These are phyloP conservation scores for Prunella himalayana DNA, from an alignment of 2,113 vertebrate genomes.

Conservation along the genomic window DNA sequence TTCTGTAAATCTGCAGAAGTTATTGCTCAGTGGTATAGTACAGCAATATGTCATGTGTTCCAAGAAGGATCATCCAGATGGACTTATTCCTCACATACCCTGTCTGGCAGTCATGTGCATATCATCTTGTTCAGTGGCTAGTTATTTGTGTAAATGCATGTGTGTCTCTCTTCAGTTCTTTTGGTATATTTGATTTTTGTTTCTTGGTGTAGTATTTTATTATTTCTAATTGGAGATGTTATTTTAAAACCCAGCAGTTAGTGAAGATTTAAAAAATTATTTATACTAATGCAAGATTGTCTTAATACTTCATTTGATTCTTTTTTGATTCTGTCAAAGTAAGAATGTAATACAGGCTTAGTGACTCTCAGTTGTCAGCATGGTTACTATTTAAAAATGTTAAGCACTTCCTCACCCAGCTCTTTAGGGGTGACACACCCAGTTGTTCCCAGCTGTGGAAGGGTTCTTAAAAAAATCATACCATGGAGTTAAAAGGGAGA, in stretches of 20 bases:
- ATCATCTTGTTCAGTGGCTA: background rate
- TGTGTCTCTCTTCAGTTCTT: background rate
- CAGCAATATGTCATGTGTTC: conserved; percentile 1
- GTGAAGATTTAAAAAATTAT: background rate
- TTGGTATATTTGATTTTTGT: background rate
- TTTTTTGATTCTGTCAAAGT: background rate
- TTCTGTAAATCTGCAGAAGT: conserved; percentile 40
- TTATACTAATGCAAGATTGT: background rate
- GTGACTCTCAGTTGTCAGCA: conserved; percentile 44
- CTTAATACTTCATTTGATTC: background rate
- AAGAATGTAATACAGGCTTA: conserved; percentile 23
- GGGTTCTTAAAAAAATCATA: background rate
- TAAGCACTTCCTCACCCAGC: conserved; percentile 27
- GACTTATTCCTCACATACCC: background rate
- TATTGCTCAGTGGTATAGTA: background rate
- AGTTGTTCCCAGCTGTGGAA: conserved; percentile 33
- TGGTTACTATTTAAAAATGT: conserved; percentile 60
- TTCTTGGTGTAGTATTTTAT: background rate
- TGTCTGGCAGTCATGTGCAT: background rate
- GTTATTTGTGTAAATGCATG: background rate
- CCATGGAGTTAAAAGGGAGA: background rate
- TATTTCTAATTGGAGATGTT: background rate
- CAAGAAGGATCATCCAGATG: conserved; percentile 18
- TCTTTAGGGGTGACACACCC: conserved; percentile 17
- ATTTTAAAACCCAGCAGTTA: background rate